Evolutionary conservation across 2,797 vertebrate species (phyloP), one percentile per base, ranked within the genome.

Genomic region (Stomatorhinus walkeri): DNA sequence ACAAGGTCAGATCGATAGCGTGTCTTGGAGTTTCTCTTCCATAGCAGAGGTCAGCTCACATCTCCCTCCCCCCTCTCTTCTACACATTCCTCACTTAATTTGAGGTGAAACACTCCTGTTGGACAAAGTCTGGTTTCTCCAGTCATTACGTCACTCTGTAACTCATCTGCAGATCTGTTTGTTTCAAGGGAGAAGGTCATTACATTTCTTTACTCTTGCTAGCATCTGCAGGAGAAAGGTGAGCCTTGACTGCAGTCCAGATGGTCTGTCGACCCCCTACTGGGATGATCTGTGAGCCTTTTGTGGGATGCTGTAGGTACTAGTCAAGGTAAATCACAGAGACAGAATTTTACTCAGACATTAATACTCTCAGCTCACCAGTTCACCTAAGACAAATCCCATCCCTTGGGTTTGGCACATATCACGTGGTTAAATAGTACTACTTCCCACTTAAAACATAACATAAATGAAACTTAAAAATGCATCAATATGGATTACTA

Each of bases 111-210:
- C 3, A 22, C 19, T 83, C 36, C 79, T n/a, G 16, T 83, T 88
- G 46, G 10, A n/a, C 4, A 10, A 32, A 32, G 16, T 5, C 16
- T 54, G 49, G 12, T 91, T 93, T 92, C 94, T 95, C 93, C 92
- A 91, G 91, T 90, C 28, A 93, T 96, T 93, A 95, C 93, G 93
- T 95, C 94, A 96, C 91, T 72, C 61, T 90, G 90, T 89, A 92
- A 91, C 91, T 94, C 92, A 92, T 93, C 90, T 90, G 91, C 91
- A 72, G 88, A 87, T 72, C 28, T 88, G 54, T 85, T 64, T 89
- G 89, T n/a, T 49, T n/a, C 43, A n/a, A 40, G 2, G 36, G 16
- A 83, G 14, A 22, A 4, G 0, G 43, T 9, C 40, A 4, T 48
- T 22, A 3, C 43, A 84, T 22, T 12, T 48, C 79, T 0, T 49